Conservation (phyloP, 2,797 vertebrate genomes). For the Silurus lanzhouensis region DNA sequence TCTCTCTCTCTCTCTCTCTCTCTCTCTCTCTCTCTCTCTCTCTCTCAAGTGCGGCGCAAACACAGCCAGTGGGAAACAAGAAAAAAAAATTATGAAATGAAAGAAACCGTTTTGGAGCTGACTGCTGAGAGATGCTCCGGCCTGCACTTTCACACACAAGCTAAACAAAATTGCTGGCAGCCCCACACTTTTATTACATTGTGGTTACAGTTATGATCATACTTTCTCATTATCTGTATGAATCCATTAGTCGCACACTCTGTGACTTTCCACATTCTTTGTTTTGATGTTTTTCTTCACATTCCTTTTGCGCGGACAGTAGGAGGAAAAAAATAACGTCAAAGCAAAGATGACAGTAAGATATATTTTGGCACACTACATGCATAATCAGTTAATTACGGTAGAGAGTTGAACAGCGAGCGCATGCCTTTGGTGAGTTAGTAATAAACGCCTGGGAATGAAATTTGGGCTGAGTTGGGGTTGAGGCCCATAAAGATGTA, state of each 20-base stretch:
- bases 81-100: background rate
- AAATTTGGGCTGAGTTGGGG: background rate
- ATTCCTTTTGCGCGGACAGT: background rate
- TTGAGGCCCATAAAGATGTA: background rate
- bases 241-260: slow-evolving; percentile 21
- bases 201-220: slow-evolving; percentile 20
- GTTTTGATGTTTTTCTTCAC: background rate
- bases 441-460: slow-evolving; percentile 15
- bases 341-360: background rate
- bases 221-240: slow-evolving; percentile 16
- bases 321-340: background rate
- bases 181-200: slow-evolving; percentile 21
- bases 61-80: slow-evolving; percentile 20
- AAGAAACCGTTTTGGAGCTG: slow-evolving; percentile 14
- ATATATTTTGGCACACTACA: slow-evolving; percentile 11
- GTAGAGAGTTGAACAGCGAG: background rate
- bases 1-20: background rate
- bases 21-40: background rate
- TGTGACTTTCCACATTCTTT: background rate
- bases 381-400: slow-evolving; percentile 21
- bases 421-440: slow-evolving; percentile 16
- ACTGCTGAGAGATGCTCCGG: background rate
- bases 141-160: slow-evolving; percentile 19
- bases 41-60: background rate
- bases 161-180: slow-evolving; percentile 15